Evolutionary conservation across 2,888 invertebrate species (phyloP).

Genomic region (Pollenia angustigena): DNA sequence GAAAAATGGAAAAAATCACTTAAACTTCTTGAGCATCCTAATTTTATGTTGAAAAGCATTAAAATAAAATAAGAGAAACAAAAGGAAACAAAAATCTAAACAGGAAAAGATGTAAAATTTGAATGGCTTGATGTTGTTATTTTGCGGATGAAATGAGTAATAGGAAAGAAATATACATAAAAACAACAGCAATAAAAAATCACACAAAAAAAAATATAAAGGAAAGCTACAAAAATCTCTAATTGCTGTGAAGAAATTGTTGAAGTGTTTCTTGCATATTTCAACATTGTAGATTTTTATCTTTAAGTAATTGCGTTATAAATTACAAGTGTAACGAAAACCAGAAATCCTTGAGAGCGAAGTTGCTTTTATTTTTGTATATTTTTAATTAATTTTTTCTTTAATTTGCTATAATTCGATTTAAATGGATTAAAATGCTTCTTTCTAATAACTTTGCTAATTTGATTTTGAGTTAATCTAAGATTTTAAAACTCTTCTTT

Average conservation of each 20-base stretch:
- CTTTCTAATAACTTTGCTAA: background rate
- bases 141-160: conserved; percentile 35
- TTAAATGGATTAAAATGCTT: background rate
- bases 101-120: conserved; percentile 47
- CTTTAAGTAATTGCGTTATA: conserved; percentile 61
- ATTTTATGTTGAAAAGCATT: conserved; percentile 51
- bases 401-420: background rate
- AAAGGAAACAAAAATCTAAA: conserved; percentile 38
- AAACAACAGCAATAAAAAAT: background rate
- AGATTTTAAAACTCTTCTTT: no score
- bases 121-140: conserved; percentile 36
- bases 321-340: conserved; percentile 60
- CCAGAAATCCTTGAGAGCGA: conserved; percentile 38
- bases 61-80: conserved; percentile 27
- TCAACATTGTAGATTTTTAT: conserved; percentile 46
- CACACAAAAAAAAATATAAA: background rate
- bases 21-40: conserved; percentile 45
- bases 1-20: conserved; percentile 12
- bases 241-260: conserved; percentile 49
- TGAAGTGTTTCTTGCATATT: background rate
- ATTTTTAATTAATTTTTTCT: conserved; percentile 13
- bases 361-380: conserved; percentile 10
- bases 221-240: background rate
- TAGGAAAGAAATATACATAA: background rate
- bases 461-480: no score